Base-by-base conservation (phyloP, 2,113 vertebrate genomes). In the Suncus etruscus region DNA sequence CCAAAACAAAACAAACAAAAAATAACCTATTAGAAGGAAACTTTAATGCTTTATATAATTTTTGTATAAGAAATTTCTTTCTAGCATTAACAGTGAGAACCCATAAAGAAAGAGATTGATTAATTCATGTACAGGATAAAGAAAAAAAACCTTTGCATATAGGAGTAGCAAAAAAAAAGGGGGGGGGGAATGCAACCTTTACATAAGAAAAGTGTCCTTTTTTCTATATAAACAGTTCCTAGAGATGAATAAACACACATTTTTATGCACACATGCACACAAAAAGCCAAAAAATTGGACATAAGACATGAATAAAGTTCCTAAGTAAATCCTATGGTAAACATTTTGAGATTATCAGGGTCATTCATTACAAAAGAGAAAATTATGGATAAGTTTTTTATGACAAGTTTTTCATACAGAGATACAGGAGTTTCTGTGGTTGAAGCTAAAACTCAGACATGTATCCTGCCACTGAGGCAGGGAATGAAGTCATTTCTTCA, bases 271-370 rank as follows among this genome's bases (percentile, higher is more conserved):
- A 39, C 39, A 39, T 39, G 20, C 58, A 61, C 18, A 61, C 18
- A 61, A 0, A 61, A 61, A 61, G 47, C 83, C 87, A 47, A 61
- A 88, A 93, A 91, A 94, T 83, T 65, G 72, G 85, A 83, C 45
- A 92, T 90, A 91, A 61, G n/a, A 92, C 31, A 92, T 1, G 32
- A 90, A 20, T 18, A 89, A 84, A 74, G 92, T 70, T 83, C 79
- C 92, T n/a, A 84, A 93, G 72, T 5, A 29, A 70, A 87, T 66
- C 32, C 31, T 31, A 93, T 61, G 16, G 18, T 5, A 61, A 61
- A 22, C 22, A 20, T 22, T 12, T 93, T 70, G 87, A 79, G 58
- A 80, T 91, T 75, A 89, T 89, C 75, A 66, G 29, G 85, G 89
- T 76, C 39, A 54, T 39, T 91, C 51, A 7, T 58, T 51, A 65